Evolutionary conservation across 2,888 invertebrate species (phyloP), one percentile per base, ranked within the genome.

Genomic region (Epinotia ramella): DNA sequence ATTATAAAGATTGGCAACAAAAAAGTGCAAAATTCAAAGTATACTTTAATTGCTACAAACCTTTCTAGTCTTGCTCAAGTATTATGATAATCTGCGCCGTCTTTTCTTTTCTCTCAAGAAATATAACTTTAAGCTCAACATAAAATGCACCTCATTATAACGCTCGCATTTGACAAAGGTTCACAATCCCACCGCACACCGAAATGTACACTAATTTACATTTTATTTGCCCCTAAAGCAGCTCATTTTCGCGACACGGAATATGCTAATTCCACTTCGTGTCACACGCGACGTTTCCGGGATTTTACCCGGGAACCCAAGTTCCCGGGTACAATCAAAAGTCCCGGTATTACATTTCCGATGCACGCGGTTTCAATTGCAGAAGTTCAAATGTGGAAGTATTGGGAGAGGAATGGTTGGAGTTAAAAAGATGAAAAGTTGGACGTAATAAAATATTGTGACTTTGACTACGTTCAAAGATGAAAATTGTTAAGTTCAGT

Each of bases 231-330:
- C 24, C 20, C 20, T 49, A 59, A 59, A 60, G n/a, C 59, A 60
- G 69, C 69, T 69, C 59, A 69, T 69, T 69, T 68, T 69, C 44
- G 69, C 69, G 65, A 40, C 68, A 69, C 60, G 60, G 20, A 60
- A 60, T 12, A 60, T 69, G 59, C 69, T 60, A 69, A 69, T 69
- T 69, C 46, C 46, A 59, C 28, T 46, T 46, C 69, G 28, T 60
- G 69, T 69, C 24, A 6, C 66, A 69, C 28, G 69, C 69, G 69
- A 69, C 46, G 24, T 57, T 46, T 66, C 66, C 66, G 68, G 20
- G 12, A 3, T 7, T 2, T 3, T 62, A 7, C 62, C 62, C 33
- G 62, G 62, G 2, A 33, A 40, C 40, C 7, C 62, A 0, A 53
- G n/a, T 53, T 53, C 53, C 53, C 33, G n/a, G 53, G 66, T 60